Conservation (phyloP, 2,888 invertebrate genomes). For the Cheilosia soror region DNA sequence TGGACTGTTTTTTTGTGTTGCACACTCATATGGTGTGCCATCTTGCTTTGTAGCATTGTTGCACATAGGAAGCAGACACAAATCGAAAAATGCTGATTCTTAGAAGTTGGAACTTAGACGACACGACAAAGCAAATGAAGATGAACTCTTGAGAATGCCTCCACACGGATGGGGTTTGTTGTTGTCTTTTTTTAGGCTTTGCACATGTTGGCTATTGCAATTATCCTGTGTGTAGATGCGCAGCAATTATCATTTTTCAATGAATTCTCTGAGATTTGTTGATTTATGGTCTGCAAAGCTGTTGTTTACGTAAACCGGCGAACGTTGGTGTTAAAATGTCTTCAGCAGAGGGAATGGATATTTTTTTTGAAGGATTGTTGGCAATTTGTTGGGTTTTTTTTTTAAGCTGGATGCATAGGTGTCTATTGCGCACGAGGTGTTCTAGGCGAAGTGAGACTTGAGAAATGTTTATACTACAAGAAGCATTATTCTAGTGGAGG, state of each 20-base stretch:
- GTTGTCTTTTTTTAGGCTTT: constrained; percentile 6
- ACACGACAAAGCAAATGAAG: constrained; percentile 50
- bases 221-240: constrained; percentile 21
- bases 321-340: background rate
- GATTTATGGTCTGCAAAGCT: constrained; percentile 25
- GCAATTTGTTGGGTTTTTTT: background rate
- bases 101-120: constrained; percentile 32
- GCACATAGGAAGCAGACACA: constrained; percentile 71
- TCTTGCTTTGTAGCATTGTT: constrained; percentile 39
- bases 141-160: constrained; percentile 66
- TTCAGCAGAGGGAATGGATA: background rate
- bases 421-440: too few relatives aligned
- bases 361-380: constrained; percentile 22
- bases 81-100: constrained; percentile 60
- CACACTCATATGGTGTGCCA: constrained; percentile 16
- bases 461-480: too few relatives aligned
- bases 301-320: constrained; percentile 18
- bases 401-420: too few relatives aligned
- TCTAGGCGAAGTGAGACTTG: too few relatives aligned
- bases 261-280: constrained; percentile 51
- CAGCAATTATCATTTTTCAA: constrained; percentile 68
- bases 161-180: constrained; percentile 12
- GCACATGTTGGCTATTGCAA: constrained; percentile 22
- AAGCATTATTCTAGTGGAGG: too few relatives aligned
- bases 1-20: background rate